Conservation (phyloP, 2,113 vertebrate species). For the Chloroceryle aenea region DNA sequence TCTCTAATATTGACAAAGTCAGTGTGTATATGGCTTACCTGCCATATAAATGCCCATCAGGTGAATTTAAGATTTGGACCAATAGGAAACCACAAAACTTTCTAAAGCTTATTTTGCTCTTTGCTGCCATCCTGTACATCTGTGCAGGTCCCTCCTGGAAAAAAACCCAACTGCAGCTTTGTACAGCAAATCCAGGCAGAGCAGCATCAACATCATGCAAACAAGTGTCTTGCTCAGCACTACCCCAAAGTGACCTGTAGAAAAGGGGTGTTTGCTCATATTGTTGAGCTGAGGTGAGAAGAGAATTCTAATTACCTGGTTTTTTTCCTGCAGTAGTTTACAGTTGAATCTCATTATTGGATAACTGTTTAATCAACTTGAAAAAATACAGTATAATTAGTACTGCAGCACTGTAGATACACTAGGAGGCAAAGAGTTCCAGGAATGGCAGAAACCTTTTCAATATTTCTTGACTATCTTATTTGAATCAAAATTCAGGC, state of each 20-base stretch:
- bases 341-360: conserved; percentile 40
- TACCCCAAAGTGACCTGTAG: not conserved
- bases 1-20: not conserved
- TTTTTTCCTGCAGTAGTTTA: not conserved
- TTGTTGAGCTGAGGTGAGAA: conserved; percentile 21
- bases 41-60: not conserved
- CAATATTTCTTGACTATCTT: not conserved
- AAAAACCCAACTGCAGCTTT: not conserved
- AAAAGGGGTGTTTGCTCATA: conserved; percentile 1
- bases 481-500: not conserved
- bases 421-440: not conserved
- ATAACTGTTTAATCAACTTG: conserved; percentile 43
- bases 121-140: not conserved
- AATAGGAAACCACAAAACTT: not conserved
- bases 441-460: not conserved
- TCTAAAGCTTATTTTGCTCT: not conserved
- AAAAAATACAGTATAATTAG: conserved; percentile 25
- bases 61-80: not conserved
- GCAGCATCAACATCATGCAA: not conserved
- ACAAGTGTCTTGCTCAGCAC: not conserved
- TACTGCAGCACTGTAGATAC: not conserved
- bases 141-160: not conserved
- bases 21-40: not conserved
- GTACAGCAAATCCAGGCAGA: not conserved
- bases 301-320: conserved; percentile 1